Percentiles rank a stretch among this genome's conserved stretches.
Evolutionary conservation across 2,888 invertebrate species (phyloP).

Genomic region (Cacoxenus indagator): DNA sequence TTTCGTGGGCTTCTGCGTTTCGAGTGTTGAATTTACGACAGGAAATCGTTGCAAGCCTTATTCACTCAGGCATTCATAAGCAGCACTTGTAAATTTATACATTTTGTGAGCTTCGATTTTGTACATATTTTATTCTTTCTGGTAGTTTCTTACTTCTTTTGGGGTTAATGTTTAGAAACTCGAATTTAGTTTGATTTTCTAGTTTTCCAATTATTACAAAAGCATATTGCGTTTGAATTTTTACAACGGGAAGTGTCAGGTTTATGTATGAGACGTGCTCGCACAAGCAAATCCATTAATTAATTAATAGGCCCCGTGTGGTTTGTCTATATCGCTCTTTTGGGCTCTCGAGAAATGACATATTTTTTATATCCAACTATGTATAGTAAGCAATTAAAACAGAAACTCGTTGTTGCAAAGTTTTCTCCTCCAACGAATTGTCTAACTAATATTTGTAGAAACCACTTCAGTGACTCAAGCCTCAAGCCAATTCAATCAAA

Average conservation of each 20-base stretch:
- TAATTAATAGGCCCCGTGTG: background rate
- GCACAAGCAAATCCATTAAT: conserved; percentile 9
- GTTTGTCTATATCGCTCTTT: background rate
- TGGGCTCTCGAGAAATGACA: background rate
- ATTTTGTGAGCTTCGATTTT: background rate
- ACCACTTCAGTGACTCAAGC: background rate
- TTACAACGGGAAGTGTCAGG: conserved; percentile 46
- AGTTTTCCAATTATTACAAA: conserved; percentile 43
- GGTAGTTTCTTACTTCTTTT: conserved; percentile 15
- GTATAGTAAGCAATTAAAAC: conserved; percentile 5
- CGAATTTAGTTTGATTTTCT: conserved; percentile 35
- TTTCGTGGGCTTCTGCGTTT: conserved; percentile 11
- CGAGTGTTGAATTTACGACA: conserved; percentile 64
- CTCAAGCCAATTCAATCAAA: background rate
- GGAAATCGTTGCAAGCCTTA: conserved; percentile 64
- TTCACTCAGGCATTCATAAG: too few relatives aligned
- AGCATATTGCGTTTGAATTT: conserved; percentile 4
- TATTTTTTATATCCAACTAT: too few relatives aligned
- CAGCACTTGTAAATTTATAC: background rate
- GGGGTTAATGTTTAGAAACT: conserved; percentile 19
- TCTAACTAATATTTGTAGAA: background rate
- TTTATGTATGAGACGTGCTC: conserved; percentile 52
- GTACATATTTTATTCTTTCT: background rate
- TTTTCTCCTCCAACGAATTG: too few relatives aligned
- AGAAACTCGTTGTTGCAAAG: background rate